phyloP scores from a whole-genome alignment of 2,113 vertebrate genomes.

The Sterna hirundo region DNA sequence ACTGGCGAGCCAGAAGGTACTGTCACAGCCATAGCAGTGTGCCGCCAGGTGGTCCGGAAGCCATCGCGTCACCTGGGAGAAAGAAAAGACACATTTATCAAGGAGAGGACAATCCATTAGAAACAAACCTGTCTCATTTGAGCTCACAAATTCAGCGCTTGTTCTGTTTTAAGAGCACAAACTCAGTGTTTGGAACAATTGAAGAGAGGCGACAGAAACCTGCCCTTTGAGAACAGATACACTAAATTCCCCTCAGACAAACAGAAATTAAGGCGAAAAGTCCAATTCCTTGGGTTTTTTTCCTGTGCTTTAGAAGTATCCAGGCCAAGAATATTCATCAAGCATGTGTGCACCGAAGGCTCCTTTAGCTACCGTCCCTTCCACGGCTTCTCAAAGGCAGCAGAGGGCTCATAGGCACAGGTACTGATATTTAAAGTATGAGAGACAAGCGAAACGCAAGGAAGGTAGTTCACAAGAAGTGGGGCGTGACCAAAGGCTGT shows the following conservation, averaged over 20 bases:
- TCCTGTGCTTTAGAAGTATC: not conserved
- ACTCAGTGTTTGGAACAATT: not conserved
- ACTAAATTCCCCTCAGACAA: not conserved
- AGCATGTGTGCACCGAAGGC: not conserved
- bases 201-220: slow-evolving; percentile 3
- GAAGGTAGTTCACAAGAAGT: not conserved
- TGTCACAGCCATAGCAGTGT: slow-evolving; percentile 96
- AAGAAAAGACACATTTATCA: not conserved
- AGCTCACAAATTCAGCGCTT: not conserved
- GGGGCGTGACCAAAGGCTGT: not conserved
- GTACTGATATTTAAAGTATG: not conserved
- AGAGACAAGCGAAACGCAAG: not conserved
- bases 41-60: slow-evolving; percentile 94
- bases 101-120: not conserved
- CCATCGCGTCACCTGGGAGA: slow-evolving; percentile 92
- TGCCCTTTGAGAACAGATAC: not conserved
- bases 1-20: slow-evolving; percentile 92
- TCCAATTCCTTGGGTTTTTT: not conserved
- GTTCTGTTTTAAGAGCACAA: not conserved
- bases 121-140: not conserved
- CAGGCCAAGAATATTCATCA: not conserved
- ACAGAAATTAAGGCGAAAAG: not conserved
- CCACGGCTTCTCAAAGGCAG: not conserved
- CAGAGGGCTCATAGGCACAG: slow-evolving; percentile 48
- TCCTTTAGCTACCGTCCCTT: not conserved